Base-by-base conservation (phyloP, 2,888 invertebrate species). In the Vesta saturnalis region DNA sequence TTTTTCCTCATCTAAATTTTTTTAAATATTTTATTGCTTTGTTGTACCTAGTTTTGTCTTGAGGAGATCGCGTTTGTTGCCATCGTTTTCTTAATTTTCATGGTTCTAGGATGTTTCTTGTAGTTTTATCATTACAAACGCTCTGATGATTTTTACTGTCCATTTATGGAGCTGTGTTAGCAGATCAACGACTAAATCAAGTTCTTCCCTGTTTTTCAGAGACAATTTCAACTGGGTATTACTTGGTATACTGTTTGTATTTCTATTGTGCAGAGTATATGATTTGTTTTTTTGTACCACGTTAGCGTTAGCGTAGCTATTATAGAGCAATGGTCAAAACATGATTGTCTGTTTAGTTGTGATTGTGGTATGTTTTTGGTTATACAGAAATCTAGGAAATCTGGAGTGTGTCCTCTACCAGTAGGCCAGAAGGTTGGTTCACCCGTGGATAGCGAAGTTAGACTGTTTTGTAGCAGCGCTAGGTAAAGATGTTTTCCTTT, bases 351-450 rank as follows among this genome's bases (percentile, higher is more conserved):
- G n/a, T n/a, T n/a, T n/a, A n/a, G n/a, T n/a, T n/a, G n/a, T n/a
- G n/a, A n/a, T n/a, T n/a, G n/a, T n/a, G n/a, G n/a, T n/a, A n/a
- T n/a, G n/a, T n/a, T n/a, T n/a, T n/a, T n/a, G n/a, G n/a, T n/a
- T n/a, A n/a, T n/a, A n/a, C n/a, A n/a, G n/a, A n/a, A n/a, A n/a
- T n/a, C n/a, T n/a, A n/a, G n/a, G n/a, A n/a, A n/a, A n/a, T n/a
- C n/a, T n/a, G 77, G 77, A 14, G 67, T 63, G 67, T 75, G 72
- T 6, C 69, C 71, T 23, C 57, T 52, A 58, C 74, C 73, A n/a
- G n/a, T n/a, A 6, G 75, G 76, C 73, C 76, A 77, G 61, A 77
- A 74, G 0, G 75, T 77, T 19, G 77, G 77, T 69, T 77, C 22
- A 0, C 73, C 70, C n/a, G 67, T 64, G 12, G 75, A 72, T 1